phyloP scores from a whole-genome alignment of 1,140 invertebrate genomes.

The Orussus abietinus region DNA sequence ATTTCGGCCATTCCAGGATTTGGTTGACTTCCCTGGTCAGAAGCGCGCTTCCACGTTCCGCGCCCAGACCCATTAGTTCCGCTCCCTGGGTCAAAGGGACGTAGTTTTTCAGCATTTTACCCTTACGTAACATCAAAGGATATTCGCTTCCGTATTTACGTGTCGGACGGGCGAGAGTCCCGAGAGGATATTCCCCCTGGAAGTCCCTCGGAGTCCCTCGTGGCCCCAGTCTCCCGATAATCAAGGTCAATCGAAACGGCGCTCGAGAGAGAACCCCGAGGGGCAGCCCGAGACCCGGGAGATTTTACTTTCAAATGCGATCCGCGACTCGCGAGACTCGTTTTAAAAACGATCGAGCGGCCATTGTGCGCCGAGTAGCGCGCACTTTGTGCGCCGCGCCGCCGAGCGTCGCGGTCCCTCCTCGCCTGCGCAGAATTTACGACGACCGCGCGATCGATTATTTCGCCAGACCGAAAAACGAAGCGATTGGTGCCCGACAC shows the following conservation, averaged over 20 bases:
- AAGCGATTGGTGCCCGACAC: neutral
- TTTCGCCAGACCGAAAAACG: neutral
- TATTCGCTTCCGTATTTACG: no score
- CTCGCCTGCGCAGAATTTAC: neutral
- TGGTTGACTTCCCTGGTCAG: no score
- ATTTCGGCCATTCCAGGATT: no score
- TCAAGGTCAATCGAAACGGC: conserved; percentile 24
- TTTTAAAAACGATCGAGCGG: conserved; percentile 24
- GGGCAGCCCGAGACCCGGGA: conserved; percentile 7
- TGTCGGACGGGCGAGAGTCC: conserved; percentile 4
- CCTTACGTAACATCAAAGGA: no score
- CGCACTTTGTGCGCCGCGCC: conserved; percentile 18
- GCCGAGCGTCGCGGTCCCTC: conserved; percentile 4
- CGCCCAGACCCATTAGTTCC: no score
- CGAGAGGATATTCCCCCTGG: no score
- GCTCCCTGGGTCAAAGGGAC: no score
- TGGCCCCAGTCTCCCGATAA: no score
- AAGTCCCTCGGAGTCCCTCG: no score
- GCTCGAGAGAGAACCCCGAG: conserved; percentile 11
- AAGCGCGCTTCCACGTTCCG: no score
- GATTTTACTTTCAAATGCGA: conserved; percentile 35
- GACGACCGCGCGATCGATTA: neutral
- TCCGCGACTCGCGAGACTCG: neutral
- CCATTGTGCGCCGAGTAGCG: conserved; percentile 17
- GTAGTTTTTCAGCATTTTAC: no score